These are phyloP conservation scores for Speoplatyrhinus poulsoni DNA, from an alignment of 2,113 vertebrate species.

Conservation along the genomic window DNA sequence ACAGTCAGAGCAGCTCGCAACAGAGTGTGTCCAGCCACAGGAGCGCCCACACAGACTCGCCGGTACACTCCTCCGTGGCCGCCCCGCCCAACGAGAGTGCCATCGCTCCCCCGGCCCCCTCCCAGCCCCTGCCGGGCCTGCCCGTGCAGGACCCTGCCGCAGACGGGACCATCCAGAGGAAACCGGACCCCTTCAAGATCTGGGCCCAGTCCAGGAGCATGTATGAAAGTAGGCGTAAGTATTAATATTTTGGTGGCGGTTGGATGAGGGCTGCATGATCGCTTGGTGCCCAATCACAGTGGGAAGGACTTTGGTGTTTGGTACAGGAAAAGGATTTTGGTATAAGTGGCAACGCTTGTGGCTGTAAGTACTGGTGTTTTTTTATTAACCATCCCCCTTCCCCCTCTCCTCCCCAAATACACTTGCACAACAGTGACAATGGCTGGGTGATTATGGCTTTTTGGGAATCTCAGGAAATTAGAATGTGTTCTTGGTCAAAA, in stretches of 20 bases:
- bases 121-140: constrained; percentile 75
- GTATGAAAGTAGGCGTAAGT: constrained; percentile 99
- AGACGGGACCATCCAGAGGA: constrained; percentile 89
- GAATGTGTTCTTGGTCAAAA: too few relatives aligned
- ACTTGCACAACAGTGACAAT: too few relatives aligned
- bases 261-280: constrained; percentile 56
- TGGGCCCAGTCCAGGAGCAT: constrained; percentile 99
- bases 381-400: not conserved
- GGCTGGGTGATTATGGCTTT: too few relatives aligned
- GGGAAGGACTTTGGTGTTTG: constrained; percentile 12
- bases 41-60: constrained; percentile 89
- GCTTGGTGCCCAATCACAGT: constrained; percentile 1
- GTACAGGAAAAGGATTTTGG: constrained; percentile 9
- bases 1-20: constrained; percentile 98
- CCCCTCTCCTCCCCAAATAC: too few relatives aligned
- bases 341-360: constrained; percentile 15
- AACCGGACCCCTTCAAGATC: constrained; percentile 99
- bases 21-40: constrained; percentile 94
- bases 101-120: constrained; percentile 68
- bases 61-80: constrained; percentile 79
- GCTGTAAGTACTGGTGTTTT: constrained; percentile 45
- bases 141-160: constrained; percentile 79
- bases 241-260: constrained; percentile 74
- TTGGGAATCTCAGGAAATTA: too few relatives aligned
- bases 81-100: constrained; percentile 76